These are phyloP conservation scores for Agrypnus murinus DNA, from an alignment of 2,888 invertebrate species.

Conservation along the genomic window DNA sequence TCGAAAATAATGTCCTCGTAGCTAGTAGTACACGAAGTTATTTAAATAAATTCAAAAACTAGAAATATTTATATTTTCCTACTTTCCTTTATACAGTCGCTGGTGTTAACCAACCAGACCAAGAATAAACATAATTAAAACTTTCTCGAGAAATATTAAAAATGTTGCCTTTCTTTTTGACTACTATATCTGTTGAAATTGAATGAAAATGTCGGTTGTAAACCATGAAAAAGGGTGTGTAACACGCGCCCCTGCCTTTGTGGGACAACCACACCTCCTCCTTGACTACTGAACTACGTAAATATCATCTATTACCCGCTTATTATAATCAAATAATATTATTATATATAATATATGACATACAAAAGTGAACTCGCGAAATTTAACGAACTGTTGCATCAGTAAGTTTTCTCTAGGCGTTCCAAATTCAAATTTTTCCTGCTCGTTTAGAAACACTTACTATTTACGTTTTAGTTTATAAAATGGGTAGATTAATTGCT, in stretches of 20 bases:
- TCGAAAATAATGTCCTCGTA: too few species aligned
- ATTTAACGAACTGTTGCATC: slow-evolving; percentile 25
- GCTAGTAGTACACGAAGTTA: too few species aligned
- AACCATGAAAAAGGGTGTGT: slow-evolving; percentile 21
- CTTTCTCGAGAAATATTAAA: slow-evolving; percentile 1
- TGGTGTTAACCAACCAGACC: too few species aligned
- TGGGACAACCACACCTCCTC: slow-evolving; percentile 30
- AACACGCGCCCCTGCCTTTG: slow-evolving; percentile 28
- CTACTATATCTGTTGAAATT: not conserved
- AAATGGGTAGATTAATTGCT: too few species aligned
- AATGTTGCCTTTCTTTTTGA: not conserved
- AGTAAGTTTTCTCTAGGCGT: slow-evolving; percentile 11
- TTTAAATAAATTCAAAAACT: too few species aligned
- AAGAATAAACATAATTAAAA: too few species aligned
- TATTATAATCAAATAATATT: slow-evolving; percentile 13
- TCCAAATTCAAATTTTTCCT: slow-evolving; percentile 27
- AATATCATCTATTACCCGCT: slow-evolving; percentile 13
- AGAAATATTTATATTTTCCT: too few species aligned
- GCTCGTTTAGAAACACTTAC: not conserved
- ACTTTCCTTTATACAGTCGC: too few species aligned
- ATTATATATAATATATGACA: not conserved
- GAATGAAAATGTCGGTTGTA: slow-evolving; percentile 15
- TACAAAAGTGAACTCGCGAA: slow-evolving; percentile 18
- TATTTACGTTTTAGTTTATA: not conserved
- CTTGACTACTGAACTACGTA: slow-evolving; percentile 24